These are phyloP conservation scores for Crepidodera aurea DNA, from an alignment of 2,888 invertebrate genomes.

Conservation along the genomic window DNA sequence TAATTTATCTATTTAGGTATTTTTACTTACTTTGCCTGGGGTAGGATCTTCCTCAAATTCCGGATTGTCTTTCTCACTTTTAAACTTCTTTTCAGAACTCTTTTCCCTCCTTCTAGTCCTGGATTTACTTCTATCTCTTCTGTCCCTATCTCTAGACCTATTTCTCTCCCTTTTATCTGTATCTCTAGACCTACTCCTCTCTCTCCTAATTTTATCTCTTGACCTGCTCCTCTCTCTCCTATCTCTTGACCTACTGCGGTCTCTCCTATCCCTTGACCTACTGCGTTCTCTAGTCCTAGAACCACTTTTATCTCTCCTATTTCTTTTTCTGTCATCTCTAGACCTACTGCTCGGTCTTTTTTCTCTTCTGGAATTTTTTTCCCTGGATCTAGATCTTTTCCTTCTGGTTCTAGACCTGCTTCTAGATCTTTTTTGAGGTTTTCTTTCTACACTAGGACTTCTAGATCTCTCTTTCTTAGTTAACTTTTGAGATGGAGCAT, in stretches of 20 bases:
- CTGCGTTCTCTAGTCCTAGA: slow-evolving; percentile 50
- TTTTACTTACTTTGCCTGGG: slow-evolving; percentile 70
- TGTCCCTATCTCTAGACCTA: slow-evolving; percentile 42
- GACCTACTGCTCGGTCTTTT: slow-evolving; percentile 34
- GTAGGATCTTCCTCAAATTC: slow-evolving; percentile 78
- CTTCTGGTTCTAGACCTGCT: slow-evolving; percentile 50
- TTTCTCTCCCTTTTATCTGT: slow-evolving; percentile 43
- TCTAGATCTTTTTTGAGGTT: slow-evolving; percentile 31
- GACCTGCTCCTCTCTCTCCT: slow-evolving; percentile 51
- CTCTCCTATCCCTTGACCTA: slow-evolving; percentile 38
- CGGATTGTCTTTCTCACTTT: slow-evolving; percentile 58
- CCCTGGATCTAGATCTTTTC: slow-evolving; percentile 46
- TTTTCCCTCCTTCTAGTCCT: slow-evolving; percentile 42
- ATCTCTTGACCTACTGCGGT: slow-evolving; percentile 52
- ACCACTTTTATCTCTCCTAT: slow-evolving; percentile 41
- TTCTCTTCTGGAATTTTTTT: slow-evolving; percentile 26
- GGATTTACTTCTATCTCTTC: slow-evolving; percentile 43
- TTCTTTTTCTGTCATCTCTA: slow-evolving; percentile 45
- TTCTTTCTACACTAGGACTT: slow-evolving; percentile 22
- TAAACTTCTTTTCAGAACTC: slow-evolving; percentile 44
- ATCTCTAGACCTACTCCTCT: slow-evolving; percentile 52
- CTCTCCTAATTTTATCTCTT: slow-evolving; percentile 46
- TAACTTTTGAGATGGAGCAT: slow-evolving; percentile 72
- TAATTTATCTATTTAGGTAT: too few species aligned
- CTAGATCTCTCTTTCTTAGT: slow-evolving; percentile 33